phyloP scores from a whole-genome alignment of 2,888 invertebrate genomes.

The Brachynemurus nebulosus region DNA sequence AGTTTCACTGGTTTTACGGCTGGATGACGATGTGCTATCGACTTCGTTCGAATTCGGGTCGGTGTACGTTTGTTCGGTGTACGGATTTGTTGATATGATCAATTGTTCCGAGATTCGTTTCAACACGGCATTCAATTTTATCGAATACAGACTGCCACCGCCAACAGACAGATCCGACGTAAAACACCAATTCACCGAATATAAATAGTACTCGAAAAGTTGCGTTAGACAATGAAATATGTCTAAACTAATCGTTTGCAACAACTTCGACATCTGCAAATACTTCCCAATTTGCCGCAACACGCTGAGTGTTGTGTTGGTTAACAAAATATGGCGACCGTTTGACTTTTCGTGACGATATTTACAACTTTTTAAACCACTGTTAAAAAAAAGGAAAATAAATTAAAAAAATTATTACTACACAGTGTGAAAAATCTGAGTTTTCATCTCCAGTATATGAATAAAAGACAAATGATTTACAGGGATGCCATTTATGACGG shows the following conservation, averaged over 20 bases:
- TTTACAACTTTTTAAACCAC: too few species aligned
- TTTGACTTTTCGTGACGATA: conserved; percentile 26
- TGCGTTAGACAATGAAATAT: conserved; percentile 86
- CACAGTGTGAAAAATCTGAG: too few species aligned
- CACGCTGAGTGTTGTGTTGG: conserved; percentile 84
- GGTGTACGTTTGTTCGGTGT: conserved; percentile 9
- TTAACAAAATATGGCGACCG: conserved; percentile 49
- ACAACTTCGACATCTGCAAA: conserved; percentile 78
- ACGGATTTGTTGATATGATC: conserved; percentile 32
- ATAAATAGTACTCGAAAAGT: conserved; percentile 86
- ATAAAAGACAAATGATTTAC: too few species aligned
- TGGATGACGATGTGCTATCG: conserved; percentile 4
- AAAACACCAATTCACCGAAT: conserved; percentile 76
- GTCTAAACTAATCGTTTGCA: conserved; percentile 81
- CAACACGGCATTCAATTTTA: conserved; percentile 57
- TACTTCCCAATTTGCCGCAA: conserved; percentile 82
- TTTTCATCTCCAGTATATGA: too few species aligned
- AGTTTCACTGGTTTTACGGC: background rate
- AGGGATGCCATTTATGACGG: too few species aligned
- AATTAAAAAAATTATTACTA: too few species aligned
- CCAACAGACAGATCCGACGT: conserved; percentile 49
- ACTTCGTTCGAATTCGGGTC: conserved; percentile 19
- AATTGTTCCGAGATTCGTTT: conserved; percentile 66
- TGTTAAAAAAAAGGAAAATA: too few species aligned
- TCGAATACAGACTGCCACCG: conserved; percentile 41